A percentile compares a stretch with the other conserved stretches of the same genome.
These are phyloP conservation scores for Drosophila kepulauana DNA, from an alignment of 1,140 invertebrate species.

Conservation along the genomic window DNA sequence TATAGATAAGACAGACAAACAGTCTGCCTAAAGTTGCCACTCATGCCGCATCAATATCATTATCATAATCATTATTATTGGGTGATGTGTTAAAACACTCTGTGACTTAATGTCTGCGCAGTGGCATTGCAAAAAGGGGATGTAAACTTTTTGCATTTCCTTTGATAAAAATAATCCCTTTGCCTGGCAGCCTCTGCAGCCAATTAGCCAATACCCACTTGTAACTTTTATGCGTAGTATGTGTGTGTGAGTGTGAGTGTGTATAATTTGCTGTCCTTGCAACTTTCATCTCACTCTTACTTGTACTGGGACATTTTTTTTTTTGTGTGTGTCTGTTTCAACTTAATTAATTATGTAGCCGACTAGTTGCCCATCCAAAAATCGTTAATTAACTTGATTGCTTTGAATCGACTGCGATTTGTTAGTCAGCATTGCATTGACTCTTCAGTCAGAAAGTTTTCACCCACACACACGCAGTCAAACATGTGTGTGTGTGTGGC, in stretches of 20 bases:
- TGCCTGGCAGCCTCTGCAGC: constrained; percentile 4
- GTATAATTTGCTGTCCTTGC: constrained; percentile 34
- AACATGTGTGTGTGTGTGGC: constrained; percentile 1
- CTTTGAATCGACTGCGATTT: constrained; percentile 78
- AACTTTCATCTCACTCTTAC: constrained; percentile 16
- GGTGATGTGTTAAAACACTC: constrained; percentile 1
- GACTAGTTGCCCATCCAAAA: constrained; percentile 63
- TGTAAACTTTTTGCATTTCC: neutral
- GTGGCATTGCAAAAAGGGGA: neutral
- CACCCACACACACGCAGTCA: constrained; percentile 24
- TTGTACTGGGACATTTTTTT: constrained; percentile 5
- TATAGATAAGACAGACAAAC: neutral
- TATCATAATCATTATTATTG: constrained; percentile 35
- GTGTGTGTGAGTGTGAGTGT: constrained; percentile 11
- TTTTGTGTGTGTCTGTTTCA: constrained; percentile 17
- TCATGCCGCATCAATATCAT: constrained; percentile 32
- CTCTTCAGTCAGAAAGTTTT: constrained; percentile 59
- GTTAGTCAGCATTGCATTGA: constrained; percentile 71
- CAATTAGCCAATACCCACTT: constrained; percentile 16
- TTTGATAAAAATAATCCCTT: neutral
- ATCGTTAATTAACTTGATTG: constrained; percentile 82
- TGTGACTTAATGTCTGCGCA: neutral
- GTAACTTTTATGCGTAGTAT: constrained; percentile 1
- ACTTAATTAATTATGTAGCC: constrained; percentile 80
- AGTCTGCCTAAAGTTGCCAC: constrained; percentile 18